These are phyloP conservation scores for Lophura nycthemera DNA, from an alignment of 2,113 vertebrate genomes.

Conservation along the genomic window DNA sequence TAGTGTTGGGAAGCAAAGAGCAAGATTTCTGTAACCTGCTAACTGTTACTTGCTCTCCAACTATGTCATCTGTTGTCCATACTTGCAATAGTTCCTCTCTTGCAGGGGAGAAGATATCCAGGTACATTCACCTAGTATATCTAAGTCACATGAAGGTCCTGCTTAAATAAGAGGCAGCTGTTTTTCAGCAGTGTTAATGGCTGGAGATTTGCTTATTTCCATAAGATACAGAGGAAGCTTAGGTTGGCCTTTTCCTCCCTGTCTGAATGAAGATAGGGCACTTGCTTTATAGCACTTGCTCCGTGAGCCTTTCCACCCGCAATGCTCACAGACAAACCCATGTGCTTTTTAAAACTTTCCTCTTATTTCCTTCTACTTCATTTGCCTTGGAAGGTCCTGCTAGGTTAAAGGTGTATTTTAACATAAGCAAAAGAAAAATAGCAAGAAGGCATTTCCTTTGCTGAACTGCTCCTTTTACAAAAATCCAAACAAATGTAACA, in stretches of 20 bases:
- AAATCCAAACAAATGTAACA: constrained; percentile 15
- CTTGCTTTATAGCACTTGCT: neutral
- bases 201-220: neutral
- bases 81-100: neutral
- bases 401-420: neutral
- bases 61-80: neutral
- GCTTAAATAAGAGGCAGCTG: neutral
- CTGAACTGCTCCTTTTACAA: constrained; percentile 13
- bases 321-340: neutral
- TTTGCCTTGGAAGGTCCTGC: neutral
- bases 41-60: neutral
- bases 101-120: neutral
- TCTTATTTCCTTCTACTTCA: neutral
- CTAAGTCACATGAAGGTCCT: neutral
- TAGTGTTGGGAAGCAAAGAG: neutral
- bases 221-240: neutral
- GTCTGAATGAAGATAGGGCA: neutral
- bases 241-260: neutral
- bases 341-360: neutral
- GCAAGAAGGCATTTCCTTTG: neutral
- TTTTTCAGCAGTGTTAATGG: neutral
- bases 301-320: neutral
- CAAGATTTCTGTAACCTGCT: neutral
- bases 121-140: neutral
- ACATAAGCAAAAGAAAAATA: neutral